These are phyloP conservation scores for Protomyctophum bolini DNA, from an alignment of 2,113 vertebrate genomes.

Conservation along the genomic window DNA sequence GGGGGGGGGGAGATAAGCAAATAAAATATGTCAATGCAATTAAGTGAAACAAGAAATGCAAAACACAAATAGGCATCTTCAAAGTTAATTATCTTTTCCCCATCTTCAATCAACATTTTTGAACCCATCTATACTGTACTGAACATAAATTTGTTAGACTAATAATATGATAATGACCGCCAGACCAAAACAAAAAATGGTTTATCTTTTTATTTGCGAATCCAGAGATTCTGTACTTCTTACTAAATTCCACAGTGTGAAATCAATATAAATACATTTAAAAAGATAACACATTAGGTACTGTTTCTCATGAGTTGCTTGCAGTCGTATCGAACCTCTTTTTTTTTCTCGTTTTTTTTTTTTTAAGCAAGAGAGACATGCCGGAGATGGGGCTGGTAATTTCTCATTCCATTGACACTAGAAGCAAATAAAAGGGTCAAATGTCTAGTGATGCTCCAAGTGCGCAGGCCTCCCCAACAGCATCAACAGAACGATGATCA, in stretches of 20 bases:
- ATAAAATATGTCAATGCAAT: constrained; percentile 1
- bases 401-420: constrained; percentile 4
- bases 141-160: neutral
- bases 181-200: constrained; percentile 55
- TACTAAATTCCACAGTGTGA: constrained; percentile 75
- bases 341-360: neutral
- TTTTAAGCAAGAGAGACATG: neutral
- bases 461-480: too few relatives aligned
- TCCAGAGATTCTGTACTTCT: constrained; percentile 74
- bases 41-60: constrained; percentile 18
- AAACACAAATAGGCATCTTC: constrained; percentile 13
- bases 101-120: constrained; percentile 25
- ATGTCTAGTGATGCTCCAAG: constrained; percentile 17
- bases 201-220: constrained; percentile 76
- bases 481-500: constrained; percentile 27
- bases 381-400: neutral
- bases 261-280: constrained; percentile 80
- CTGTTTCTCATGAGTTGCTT: constrained; percentile 23
- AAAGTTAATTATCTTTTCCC: neutral
- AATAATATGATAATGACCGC: constrained; percentile 43
- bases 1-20: neutral
- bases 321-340: constrained; percentile 37
- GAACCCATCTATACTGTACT: constrained; percentile 7
- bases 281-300: constrained; percentile 63
- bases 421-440: neutral